Evolutionary conservation across 2,113 vertebrate genomes (phyloP).

Genomic region (Cairina moschata): DNA sequence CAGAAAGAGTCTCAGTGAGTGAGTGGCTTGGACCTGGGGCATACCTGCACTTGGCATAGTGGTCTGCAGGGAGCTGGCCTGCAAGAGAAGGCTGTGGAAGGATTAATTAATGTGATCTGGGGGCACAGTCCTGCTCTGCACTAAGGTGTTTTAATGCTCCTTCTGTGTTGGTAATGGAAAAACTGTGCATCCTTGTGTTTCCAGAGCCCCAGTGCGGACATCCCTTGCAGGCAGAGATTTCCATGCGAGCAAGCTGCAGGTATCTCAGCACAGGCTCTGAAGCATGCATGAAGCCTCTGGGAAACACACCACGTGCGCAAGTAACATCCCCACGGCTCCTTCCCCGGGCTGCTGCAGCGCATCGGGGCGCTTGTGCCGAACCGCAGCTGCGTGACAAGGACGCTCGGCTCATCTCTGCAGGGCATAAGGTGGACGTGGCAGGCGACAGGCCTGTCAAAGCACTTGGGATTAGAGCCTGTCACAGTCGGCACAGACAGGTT

Average conservation of each 20-base stretch:
- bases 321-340: rapidly evolving
- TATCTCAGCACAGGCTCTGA: background rate
- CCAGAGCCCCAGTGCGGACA: rapidly evolving
- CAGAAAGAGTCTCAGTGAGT: background rate
- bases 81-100: rapidly evolving
- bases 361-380: background rate
- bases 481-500: background rate
- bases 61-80: background rate
- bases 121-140: too few species aligned
- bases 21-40: background rate
- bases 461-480: background rate
- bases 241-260: rapidly evolving
- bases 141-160: background rate
- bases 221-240: background rate
- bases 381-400: background rate
- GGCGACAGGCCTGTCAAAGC: background rate
- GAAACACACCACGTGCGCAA: rapidly evolving
- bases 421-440: background rate
- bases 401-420: rapidly evolving
- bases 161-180: background rate
- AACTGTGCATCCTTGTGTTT: background rate
- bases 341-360: background rate
- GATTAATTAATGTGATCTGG: background rate
- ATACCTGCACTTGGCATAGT: rapidly evolving
- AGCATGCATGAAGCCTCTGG: rapidly evolving